phyloP scores from a whole-genome alignment of 64 coral and sea anemone genomes.

The Orbicella faveolata region DNA sequence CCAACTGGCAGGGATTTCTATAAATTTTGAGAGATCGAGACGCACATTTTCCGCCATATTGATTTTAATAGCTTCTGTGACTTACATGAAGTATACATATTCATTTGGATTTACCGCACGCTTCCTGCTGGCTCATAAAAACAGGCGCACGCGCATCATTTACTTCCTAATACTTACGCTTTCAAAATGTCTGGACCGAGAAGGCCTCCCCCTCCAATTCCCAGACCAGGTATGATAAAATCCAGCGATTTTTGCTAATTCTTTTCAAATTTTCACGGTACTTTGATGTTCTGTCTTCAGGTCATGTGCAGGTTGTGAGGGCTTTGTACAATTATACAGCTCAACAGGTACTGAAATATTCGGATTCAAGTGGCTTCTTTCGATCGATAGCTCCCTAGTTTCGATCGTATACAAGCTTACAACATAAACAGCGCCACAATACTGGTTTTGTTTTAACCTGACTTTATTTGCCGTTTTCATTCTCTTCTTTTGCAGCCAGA shows the following conservation, averaged over 20 bases:
- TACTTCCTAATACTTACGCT: neutral
- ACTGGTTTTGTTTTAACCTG: neutral
- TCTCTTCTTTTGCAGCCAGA: conserved; percentile 60
- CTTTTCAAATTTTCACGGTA: neutral
- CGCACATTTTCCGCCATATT: conserved; percentile 23
- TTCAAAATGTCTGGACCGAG: conserved; percentile 57
- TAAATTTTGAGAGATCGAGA: neutral
- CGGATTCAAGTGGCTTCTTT: no score
- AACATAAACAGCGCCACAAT: neutral
- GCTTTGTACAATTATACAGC: conserved; percentile 86
- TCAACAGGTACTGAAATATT: conserved; percentile 57
- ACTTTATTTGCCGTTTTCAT: neutral
- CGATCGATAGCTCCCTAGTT: no score
- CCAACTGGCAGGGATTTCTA: neutral
- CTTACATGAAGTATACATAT: neutral
- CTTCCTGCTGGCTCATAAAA: neutral
- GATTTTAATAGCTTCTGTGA: neutral
- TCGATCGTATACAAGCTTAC: neutral
- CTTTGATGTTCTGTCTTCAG: conserved; percentile 19
- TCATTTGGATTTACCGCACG: neutral
- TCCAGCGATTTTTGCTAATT: neutral
- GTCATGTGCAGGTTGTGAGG: conserved; percentile 89
- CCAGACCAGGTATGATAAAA: conserved; percentile 66
- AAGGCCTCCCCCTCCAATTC: conserved; percentile 88
- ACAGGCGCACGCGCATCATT: neutral